phyloP scores from a whole-genome alignment of 2,888 invertebrate genomes.

The Epirrhoe alternata region DNA sequence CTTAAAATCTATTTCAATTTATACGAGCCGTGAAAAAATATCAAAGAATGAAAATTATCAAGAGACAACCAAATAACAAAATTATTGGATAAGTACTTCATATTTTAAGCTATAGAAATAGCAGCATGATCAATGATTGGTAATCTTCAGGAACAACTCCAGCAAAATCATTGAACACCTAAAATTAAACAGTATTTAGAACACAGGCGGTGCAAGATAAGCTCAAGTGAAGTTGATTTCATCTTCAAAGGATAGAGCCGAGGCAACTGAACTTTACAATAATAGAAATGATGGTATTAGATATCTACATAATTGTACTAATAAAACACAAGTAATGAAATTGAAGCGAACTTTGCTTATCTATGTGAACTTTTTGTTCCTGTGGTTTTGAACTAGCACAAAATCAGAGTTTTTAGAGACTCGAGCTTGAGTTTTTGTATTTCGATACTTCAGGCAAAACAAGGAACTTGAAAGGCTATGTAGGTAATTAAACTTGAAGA shows the following conservation, averaged over 20 bases:
- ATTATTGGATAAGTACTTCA: neutral
- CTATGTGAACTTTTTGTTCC: too few relatives aligned
- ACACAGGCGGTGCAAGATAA: slow-evolving; percentile 63
- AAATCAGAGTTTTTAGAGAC: too few relatives aligned
- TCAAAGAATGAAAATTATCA: too few relatives aligned
- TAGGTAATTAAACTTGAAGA: too few relatives aligned
- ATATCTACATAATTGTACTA: neutral
- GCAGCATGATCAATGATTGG: slow-evolving; percentile 34
- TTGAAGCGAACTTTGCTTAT: neutral
- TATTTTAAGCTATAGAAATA: neutral
- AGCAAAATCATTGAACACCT: slow-evolving; percentile 47
- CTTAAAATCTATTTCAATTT: too few relatives aligned
- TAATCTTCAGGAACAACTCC: slow-evolving; percentile 43
- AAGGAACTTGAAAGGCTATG: too few relatives aligned
- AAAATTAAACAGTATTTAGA: slow-evolving; percentile 61
- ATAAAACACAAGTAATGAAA: neutral
- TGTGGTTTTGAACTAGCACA: too few relatives aligned
- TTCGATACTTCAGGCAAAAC: too few relatives aligned
- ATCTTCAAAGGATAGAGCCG: slow-evolving; percentile 43
- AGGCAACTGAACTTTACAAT: slow-evolving; percentile 55
- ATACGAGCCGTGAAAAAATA: too few relatives aligned
- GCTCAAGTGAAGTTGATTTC: slow-evolving; percentile 59
- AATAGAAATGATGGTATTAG: slow-evolving; percentile 10
- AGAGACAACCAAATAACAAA: too few relatives aligned
- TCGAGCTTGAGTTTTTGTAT: too few relatives aligned